Base-by-base conservation (phyloP, 2,888 invertebrate genomes). In the Amiota communis region DNA sequence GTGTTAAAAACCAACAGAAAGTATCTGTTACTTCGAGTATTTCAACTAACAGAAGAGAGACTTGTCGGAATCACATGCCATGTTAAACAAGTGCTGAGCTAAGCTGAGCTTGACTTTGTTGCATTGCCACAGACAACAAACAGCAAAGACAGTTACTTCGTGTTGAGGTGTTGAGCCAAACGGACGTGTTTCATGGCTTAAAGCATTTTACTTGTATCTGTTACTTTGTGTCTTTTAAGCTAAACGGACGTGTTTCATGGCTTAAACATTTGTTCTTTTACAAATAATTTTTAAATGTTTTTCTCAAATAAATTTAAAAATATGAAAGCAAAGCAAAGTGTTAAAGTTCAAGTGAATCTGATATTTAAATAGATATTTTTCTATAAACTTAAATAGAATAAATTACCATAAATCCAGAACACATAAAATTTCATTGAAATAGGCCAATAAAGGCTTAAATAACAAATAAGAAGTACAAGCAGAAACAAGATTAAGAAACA, bases 191-290 rank as follows among this genome's bases (percentile, higher is more conserved):
- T 59, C 59, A 20, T 53, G n/a, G n/a, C 36, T 36, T 36, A 2
- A 6, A 2, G 36, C 59, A 20, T 59, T 15, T 20, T 20, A 59
- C 59, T 59, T 59, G n/a, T n/a, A n/a, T n/a, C n/a, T n/a, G 2
- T 36, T 20, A 59, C 10, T 59, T 59, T 3, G 59, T 20, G 59
- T 59, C 17, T 9, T 17, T 20, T 59, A 20, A 20, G 59, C 23
- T 4, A 12, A 59, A 59, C 59, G 59, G 59, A 59, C 59, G 59
- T 17, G 36, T 36, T 36, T 59, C 59, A 20, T 53, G 59, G 8
- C 59, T 20, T 59, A 59, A 59, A 59, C n/a, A 51, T 12, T 51
- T 59, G 10, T 59, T 59, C 15, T 57, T 59, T 59, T 59, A 20
- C 47, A 57, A 36, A 36, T 36, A 36, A 36, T 6, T 2, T 36